Conservation (phyloP, 2,113 vertebrate species). For the Circaetus cinerascens region DNA sequence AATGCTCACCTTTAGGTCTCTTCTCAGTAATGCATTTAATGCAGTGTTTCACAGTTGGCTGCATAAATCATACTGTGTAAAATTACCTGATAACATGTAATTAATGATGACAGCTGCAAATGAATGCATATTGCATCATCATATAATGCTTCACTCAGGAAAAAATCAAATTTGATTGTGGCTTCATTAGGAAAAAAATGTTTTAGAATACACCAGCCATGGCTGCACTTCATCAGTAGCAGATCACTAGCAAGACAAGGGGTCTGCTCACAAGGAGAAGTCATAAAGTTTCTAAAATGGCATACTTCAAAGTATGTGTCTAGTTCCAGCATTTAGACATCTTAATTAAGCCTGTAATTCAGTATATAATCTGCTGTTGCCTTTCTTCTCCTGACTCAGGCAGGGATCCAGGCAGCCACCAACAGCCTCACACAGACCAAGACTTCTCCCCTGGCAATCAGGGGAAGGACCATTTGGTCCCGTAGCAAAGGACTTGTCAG, state of each 20-base stretch:
- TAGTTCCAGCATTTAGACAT: background rate
- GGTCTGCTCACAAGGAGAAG: fast-evolving
- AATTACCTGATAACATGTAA: background rate
- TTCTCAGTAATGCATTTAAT: background rate
- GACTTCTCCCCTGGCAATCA: too few relatives aligned
- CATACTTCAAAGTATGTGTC: fast-evolving
- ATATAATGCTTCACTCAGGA: too few relatives aligned
- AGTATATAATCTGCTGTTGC: fast-evolving
- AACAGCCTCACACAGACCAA: background rate
- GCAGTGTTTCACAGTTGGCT: background rate
- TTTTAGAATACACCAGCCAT: too few relatives aligned
- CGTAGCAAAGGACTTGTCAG: background rate
- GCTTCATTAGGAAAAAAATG: background rate
- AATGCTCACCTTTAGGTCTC: background rate
- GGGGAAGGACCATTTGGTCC: background rate
- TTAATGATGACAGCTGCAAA: background rate
- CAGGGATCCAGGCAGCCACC: background rate
- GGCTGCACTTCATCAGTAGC: background rate
- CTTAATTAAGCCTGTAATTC: fast-evolving
- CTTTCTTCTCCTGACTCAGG: too few relatives aligned
- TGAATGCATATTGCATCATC: background rate
- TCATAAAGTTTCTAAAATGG: fast-evolving
- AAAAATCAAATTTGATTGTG: background rate
- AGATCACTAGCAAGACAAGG: too few relatives aligned
- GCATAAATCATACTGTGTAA: background rate